Percentiles rank a stretch among this genome's conserved stretches.
These are phyloP conservation scores for Erebia palarica DNA, from an alignment of 2,888 invertebrate genomes.

Conservation along the genomic window DNA sequence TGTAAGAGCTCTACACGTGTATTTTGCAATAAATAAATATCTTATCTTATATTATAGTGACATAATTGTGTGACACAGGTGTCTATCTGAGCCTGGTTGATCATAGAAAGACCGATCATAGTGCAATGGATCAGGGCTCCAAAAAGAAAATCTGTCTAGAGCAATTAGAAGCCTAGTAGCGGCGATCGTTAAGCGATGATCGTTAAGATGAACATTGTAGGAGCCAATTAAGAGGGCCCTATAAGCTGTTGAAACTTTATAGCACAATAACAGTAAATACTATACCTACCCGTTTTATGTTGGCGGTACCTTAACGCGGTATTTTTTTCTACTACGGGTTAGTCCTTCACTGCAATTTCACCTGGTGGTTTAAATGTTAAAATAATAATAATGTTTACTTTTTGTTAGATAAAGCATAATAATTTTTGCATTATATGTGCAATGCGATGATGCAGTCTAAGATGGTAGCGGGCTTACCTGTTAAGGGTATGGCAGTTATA, in stretches of 20 bases:
- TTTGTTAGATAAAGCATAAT: too few relatives aligned
- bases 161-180: conserved; percentile 11
- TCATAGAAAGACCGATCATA: background rate
- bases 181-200: conserved; percentile 21
- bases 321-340: background rate
- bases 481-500: too few relatives aligned
- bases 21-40: too few relatives aligned
- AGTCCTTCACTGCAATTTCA: background rate
- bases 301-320: background rate
- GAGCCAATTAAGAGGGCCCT: conserved; percentile 37
- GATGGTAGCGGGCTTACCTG: too few relatives aligned
- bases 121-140: background rate
- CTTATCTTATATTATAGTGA: too few relatives aligned
- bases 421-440: too few relatives aligned
- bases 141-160: background rate
- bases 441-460: too few relatives aligned
- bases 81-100: too few relatives aligned
- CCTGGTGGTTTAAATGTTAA: too few relatives aligned
- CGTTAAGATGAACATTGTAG: conserved; percentile 25
- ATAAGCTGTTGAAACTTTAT: conserved; percentile 38
- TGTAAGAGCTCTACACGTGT: too few relatives aligned
- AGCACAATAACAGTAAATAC: conserved; percentile 33
- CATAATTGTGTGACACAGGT: too few relatives aligned
- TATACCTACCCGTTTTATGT: conserved; percentile 12
- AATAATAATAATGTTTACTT: too few relatives aligned